phyloP scores from a whole-genome alignment of 2,797 vertebrate genomes.

The Crax fasciolata region DNA sequence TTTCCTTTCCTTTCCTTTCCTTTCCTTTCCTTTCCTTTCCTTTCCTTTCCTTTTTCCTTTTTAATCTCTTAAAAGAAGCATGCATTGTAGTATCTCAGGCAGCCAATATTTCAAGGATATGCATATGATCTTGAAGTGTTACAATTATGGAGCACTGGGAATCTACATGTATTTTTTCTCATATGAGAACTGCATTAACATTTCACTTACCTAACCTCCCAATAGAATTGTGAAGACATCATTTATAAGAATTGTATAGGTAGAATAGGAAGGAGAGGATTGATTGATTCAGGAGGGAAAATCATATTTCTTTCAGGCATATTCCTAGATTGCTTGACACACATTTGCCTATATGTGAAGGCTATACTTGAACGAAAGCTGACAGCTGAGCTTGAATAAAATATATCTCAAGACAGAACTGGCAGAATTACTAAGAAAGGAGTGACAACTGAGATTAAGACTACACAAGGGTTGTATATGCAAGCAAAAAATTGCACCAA shows the following conservation, averaged over 20 bases:
- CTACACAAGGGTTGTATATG: neutral
- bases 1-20: no score
- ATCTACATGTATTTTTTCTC: slow-evolving; percentile 51
- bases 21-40: no score
- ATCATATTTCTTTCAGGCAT: slow-evolving; percentile 62
- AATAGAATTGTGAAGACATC: slow-evolving; percentile 44
- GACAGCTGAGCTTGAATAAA: slow-evolving; percentile 29
- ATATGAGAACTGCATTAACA: slow-evolving; percentile 39
- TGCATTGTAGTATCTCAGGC: neutral
- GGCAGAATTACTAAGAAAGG: neutral
- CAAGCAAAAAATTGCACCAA: neutral
- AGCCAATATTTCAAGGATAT: slow-evolving; percentile 7
- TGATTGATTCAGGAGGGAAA: slow-evolving; percentile 69
- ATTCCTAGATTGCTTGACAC: slow-evolving; percentile 64
- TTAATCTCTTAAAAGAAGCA: neutral
- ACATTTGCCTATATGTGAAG: slow-evolving; percentile 63
- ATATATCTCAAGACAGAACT: slow-evolving; percentile 14
- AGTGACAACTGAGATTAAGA: neutral
- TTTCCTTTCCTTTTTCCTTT: neutral
- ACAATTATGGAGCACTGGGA: slow-evolving; percentile 45
- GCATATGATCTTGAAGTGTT: slow-evolving; percentile 19
- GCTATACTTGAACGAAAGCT: slow-evolving; percentile 50
- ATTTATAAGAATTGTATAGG: slow-evolving; percentile 43
- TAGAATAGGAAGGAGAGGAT: slow-evolving; percentile 36
- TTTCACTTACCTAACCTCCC: slow-evolving; percentile 64